Evolutionary conservation across 1,140 invertebrate species (phyloP), one percentile per base, ranked within the genome.

Genomic region (Magallana gigas): DNA sequence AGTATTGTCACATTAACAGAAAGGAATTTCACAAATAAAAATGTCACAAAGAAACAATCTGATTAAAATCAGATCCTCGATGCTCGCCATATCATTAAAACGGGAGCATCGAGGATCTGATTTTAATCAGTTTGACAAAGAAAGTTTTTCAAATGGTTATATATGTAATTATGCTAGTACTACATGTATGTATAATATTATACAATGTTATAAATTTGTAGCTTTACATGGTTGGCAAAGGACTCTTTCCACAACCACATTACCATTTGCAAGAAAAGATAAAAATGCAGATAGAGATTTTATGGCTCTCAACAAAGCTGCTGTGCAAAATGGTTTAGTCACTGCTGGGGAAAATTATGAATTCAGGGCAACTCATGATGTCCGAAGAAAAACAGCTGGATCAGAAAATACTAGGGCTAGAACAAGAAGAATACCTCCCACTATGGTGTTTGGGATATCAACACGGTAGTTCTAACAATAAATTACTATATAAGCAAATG

Each of bases 281-380:
- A 90, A 92, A 80, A 76, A 86, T 81, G 59, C 91, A 18, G 92
- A 92, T 12, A 90, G 94, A 88, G 93, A 94, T 89, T 94, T 94
- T 88, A 93, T 93, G 90, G 88, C 91, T 7, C 87, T 94, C 57
- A 94, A 94, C 88, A 92, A 89, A 88, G 91, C 92, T 5, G 92
- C 93, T n/a, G 90, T 94, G 6, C 85, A 89, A 80, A 82, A 62
- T 87, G 94, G 94, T 80, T 89, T 94, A 57, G 91, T 93, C 23
- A 93, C 90, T 57, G 90, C 93, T n/a, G 81, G 86, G 57, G 93
- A 93, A 86, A 89, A 93, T 80, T 92, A 90, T 84, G 90, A 93
- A 82, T 94, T 93, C 90, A 87, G 93, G 84, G 92, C 93, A 3
- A 94, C 92, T 9, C 92, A 94, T 88, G 93, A 94, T 88, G 91